Evolutionary conservation across 1,140 invertebrate species (phyloP), one percentile per base, ranked within the genome.

Genomic region (Scaptomyza montana): DNA sequence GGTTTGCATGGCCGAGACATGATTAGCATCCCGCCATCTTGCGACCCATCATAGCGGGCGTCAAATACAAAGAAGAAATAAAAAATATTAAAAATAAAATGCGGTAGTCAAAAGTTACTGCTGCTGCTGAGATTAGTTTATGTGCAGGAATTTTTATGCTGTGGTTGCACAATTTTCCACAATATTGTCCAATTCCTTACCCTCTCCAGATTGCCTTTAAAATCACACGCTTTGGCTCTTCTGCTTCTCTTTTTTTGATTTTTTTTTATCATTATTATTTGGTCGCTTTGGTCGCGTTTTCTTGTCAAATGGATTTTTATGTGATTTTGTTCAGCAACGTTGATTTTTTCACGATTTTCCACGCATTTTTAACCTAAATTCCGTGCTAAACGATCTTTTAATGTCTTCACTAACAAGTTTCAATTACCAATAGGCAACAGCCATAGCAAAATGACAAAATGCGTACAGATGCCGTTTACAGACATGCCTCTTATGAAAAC

Each of bases 401-500:
- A 89, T 89, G 85, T 89, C 84, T 89, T 86, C 71, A 86, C 82
- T 89, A 89, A 89, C 84, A 89, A 89, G 84, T 89, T 89, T 89
- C 84, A 84, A 89, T 89, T 89, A 89, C 84, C 84, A 79, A 89
- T 74, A 72, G 76, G 68, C 75, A 60, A 74, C 25, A 74, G 75
- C 60, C 57, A 64, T 59, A 39, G 55, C 46, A 71, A 64, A 75
- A 71, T 71, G 62, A 49, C 46, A 71, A 64, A 75, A 71, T 71
- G 62, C 73, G 73, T 72, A 47, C 68, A 71, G 39, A 56, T 71
- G 60, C 73, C 55, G 45, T 74, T 68, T 60, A 60, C 41, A 60
- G 67, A 56, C 53, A 74, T 59, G 63, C 55, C 55, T 65, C 47
- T 63, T 64, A 87, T 68, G 65, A 73, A 89, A 82, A 79, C 79